A percentile compares a stretch with the other conserved stretches of the same genome.
These are phyloP conservation scores for Scaptomyza reducta DNA, from an alignment of 2,888 invertebrate genomes.

Conservation along the genomic window DNA sequence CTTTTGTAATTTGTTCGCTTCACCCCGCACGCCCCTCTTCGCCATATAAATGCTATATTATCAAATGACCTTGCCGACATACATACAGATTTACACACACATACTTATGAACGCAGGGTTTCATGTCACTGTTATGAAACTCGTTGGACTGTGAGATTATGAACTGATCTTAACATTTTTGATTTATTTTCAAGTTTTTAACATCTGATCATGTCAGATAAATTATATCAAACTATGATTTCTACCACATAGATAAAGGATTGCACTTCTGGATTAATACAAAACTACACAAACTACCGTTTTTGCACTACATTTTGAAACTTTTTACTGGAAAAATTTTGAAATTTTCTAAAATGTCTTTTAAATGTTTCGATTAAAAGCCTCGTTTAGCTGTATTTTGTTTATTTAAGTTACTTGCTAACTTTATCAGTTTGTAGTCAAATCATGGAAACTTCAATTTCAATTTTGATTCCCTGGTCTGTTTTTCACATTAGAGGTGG, in stretches of 20 bases:
- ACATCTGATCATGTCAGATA: neutral
- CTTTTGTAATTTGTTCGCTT: conserved; percentile 50
- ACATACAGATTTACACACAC: neutral
- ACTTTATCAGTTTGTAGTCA: too few relatives aligned
- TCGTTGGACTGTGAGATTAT: conserved; percentile 19
- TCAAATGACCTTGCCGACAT: conserved; percentile 43
- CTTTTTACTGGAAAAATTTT: too few relatives aligned
- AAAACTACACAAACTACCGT: too few relatives aligned
- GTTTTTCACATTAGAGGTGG: neutral
- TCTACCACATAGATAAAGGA: neutral
- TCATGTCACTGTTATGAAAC: conserved; percentile 18
- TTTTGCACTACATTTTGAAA: too few relatives aligned
- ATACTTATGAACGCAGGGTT: neutral
- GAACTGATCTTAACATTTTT: conserved; percentile 14
- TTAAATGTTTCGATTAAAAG: too few relatives aligned
- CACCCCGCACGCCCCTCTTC: neutral
- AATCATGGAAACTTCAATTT: too few relatives aligned
- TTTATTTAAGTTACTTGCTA: too few relatives aligned
- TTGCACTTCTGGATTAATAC: too few relatives aligned
- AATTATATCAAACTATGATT: neutral
- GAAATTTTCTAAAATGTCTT: too few relatives aligned
- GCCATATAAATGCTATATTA: conserved; percentile 41
- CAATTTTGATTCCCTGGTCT: neutral
- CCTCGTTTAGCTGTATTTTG: too few relatives aligned
- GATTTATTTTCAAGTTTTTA: neutral